A percentile compares a stretch with the other conserved stretches of the same genome.
Conservation (phyloP, 2,797 vertebrate genomes). For the Calcarius lapponicus region DNA sequence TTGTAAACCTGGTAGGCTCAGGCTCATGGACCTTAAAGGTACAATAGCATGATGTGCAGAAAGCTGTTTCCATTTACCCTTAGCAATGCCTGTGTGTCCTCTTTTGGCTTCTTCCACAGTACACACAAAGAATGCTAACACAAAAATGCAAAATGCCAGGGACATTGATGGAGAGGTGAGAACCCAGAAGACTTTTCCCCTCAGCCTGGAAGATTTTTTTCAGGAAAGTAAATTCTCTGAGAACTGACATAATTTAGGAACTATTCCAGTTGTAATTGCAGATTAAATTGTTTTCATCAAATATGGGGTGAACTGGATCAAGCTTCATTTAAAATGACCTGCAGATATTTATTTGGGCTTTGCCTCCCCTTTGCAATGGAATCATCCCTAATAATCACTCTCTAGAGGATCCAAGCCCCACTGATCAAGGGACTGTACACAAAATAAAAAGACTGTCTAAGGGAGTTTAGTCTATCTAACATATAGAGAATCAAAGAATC, state of each 20-base stretch:
- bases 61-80: neutral
- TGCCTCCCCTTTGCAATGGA: neutral
- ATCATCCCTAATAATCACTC: neutral
- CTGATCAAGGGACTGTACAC: neutral
- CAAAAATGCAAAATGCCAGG: neutral
- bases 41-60: neutral
- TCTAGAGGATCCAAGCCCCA: neutral
- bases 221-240: neutral
- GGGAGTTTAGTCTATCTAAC: neutral
- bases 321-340: neutral
- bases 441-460: conserved; percentile 11
- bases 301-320: neutral
- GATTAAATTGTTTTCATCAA: conserved; percentile 8
- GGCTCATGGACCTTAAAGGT: neutral
- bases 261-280: neutral
- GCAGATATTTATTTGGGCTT: neutral
- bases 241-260: neutral
- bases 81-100: neutral
- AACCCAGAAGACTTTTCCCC: neutral
- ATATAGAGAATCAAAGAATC: neutral
- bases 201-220: neutral
- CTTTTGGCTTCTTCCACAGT: neutral
- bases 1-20: conserved; percentile 32
- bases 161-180: neutral
- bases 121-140: neutral